Evolutionary conservation across 2,888 invertebrate species (phyloP), one percentile per base, ranked within the genome.

Genomic region (Trachelus troglodyta): DNA sequence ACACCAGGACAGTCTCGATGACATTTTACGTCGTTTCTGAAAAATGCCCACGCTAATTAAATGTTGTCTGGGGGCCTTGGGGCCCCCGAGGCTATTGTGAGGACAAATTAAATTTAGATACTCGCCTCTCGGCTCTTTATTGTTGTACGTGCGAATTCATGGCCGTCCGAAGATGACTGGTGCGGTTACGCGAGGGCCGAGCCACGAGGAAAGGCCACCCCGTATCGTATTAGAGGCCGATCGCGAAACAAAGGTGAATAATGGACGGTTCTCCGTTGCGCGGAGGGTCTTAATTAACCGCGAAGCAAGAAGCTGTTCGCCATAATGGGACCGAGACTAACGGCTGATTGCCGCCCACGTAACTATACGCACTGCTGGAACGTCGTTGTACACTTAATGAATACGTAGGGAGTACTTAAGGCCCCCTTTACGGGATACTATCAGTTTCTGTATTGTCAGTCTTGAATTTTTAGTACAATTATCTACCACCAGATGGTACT

Each of bases 201-300:
- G 56, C 56, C 23, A 23, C 31, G 71, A 31, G 71, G 0, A 12
- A 34, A 31, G 12, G 76, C 75, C 74, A 9, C 23, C 73, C 78
- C 73, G 79, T 76, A 81, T 83, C 75, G 77, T 77, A 85, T 85
- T 83, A 83, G 78, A 75, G 80, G 81, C 85, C 84, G 83, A 84
- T 87, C 83, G 82, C 79, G 81, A 77, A 81, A 81, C 83, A 83
- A 84, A 84, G 79, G 75, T 73, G 79, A 56, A 75, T 75, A 80
- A 83, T 81, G 82, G 82, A 77, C 78, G 82, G 77, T 80, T 77
- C 76, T 75, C 80, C 37, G 76, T 76, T 23, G 78, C 74, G 78
- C 77, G 79, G 83, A 83, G 82, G 83, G 78, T 86, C 85, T 88
- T 87, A 88, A 88, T 88, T 87, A 87, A 85, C 83, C 80, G 80